Evolutionary conservation across 2,113 vertebrate species (phyloP).

Genomic region (Panthera leo): DNA sequence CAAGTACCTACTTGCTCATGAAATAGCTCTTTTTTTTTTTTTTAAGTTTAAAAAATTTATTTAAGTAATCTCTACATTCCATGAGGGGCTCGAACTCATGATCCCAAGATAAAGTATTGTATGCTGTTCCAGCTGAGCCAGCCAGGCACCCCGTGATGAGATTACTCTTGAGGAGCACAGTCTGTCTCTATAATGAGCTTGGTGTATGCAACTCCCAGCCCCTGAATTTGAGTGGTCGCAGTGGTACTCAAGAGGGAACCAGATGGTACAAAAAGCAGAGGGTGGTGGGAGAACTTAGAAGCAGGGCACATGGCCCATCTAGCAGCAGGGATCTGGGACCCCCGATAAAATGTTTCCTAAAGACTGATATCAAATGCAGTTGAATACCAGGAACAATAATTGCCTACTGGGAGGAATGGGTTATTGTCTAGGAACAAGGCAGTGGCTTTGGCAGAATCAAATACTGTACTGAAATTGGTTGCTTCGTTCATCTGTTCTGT

Average conservation of each 20-base stretch:
- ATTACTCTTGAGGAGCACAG: background rate
- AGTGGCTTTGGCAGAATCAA: slow-evolving; percentile 4
- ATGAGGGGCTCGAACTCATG: background rate
- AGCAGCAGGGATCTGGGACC: background rate
- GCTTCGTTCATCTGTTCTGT: slow-evolving; percentile 30
- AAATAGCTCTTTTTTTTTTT: background rate
- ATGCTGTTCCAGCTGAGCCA: background rate
- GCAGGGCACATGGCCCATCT: background rate
- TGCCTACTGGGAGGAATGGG: background rate
- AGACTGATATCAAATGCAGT: background rate
- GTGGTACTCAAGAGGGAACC: background rate
- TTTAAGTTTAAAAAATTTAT: background rate
- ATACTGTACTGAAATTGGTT: background rate
- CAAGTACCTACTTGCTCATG: background rate
- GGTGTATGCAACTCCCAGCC: background rate
- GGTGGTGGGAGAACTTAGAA: background rate
- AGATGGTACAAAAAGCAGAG: background rate
- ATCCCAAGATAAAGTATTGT: background rate
- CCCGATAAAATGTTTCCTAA: background rate
- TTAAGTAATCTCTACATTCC: background rate
- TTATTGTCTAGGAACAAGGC: background rate
- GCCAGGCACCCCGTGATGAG: background rate
- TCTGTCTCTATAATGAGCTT: background rate
- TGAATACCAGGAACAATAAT: background rate
- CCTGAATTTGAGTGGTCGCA: background rate